Percentiles rank a stretch among this genome's conserved stretches.
These are phyloP conservation scores for Coilia nasus DNA, from an alignment of 2,797 vertebrate genomes.

Conservation along the genomic window DNA sequence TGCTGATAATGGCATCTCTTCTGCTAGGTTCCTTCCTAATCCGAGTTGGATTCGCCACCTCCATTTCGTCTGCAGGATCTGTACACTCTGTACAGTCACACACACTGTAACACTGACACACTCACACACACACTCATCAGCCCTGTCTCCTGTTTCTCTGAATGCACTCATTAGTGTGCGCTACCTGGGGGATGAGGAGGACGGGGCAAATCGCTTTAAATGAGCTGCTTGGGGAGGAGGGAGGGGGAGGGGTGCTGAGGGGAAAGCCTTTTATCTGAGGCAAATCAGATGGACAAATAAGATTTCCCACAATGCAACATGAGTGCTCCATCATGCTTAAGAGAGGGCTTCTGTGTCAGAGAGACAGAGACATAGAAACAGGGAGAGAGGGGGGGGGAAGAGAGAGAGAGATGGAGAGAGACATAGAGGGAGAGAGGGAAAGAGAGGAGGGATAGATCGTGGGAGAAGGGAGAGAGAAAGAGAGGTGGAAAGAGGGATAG, in stretches of 20 bases:
- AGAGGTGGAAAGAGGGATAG: background rate
- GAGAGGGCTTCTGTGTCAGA: conserved; percentile 34
- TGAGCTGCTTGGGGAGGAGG: conserved; percentile 7
- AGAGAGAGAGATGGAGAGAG: background rate
- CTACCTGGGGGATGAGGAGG: conserved; percentile 29
- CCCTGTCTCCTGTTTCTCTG: background rate
- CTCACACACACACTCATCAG: too few species aligned
- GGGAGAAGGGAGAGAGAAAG: background rate
- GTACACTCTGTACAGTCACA: too few species aligned
- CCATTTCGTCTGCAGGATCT: background rate
- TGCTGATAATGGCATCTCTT: background rate
- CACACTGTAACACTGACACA: too few species aligned
- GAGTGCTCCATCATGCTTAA: conserved; percentile 39
- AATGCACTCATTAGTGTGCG: background rate
- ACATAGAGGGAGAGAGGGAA: background rate
- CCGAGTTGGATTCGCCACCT: background rate
- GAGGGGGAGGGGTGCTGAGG: background rate
- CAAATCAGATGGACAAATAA: conserved; percentile 20
- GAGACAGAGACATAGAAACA: conserved; percentile 2
- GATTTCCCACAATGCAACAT: conserved; percentile 42
- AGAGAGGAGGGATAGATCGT: background rate
- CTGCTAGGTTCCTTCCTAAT: background rate
- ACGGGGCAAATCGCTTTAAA: background rate
- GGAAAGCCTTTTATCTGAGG: background rate
- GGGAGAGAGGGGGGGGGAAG: background rate